Conservation (phyloP, 2,797 vertebrate genomes). For the Poeciliopsis turneri region DNA sequence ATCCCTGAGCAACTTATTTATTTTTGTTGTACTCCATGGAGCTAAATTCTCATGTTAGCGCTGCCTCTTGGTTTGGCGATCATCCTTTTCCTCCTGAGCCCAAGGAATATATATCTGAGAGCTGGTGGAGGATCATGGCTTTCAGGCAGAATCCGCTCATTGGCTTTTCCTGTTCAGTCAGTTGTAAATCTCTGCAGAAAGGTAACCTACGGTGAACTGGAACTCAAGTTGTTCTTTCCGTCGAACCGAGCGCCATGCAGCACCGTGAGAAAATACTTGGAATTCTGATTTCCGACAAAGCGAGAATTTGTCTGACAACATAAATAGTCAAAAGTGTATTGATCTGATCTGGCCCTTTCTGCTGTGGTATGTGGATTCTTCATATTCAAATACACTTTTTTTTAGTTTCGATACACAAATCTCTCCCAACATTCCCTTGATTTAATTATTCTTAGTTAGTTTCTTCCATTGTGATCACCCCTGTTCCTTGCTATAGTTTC, state of each 20-base stretch:
- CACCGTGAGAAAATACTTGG: background rate
- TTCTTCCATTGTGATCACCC: background rate
- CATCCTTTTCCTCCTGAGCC: slow-evolving; percentile 34
- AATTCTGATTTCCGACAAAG: background rate
- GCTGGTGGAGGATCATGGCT: slow-evolving; percentile 42
- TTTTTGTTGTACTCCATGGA: slow-evolving; percentile 11
- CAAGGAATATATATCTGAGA: slow-evolving; percentile 11
- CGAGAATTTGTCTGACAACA: background rate
- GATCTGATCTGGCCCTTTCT: background rate
- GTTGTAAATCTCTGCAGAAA: slow-evolving; percentile 21
- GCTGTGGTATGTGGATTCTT: background rate
- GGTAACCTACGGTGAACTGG: slow-evolving; percentile 13
- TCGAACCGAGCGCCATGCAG: background rate
- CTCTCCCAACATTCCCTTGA: background rate
- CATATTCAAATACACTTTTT: background rate
- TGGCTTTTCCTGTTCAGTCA: background rate
- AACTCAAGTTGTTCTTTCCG: background rate
- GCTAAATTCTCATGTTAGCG: slow-evolving; percentile 48
- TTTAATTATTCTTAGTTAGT: background rate
- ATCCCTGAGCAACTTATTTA: slow-evolving; percentile 33
- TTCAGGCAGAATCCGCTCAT: slow-evolving; percentile 39
- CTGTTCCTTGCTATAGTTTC: background rate
- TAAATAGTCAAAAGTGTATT: background rate
- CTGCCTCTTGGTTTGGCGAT: slow-evolving; percentile 43
- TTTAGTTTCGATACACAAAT: background rate